Base-by-base conservation (phyloP, 2,797 vertebrate species). In the Falco rusticolus region DNA sequence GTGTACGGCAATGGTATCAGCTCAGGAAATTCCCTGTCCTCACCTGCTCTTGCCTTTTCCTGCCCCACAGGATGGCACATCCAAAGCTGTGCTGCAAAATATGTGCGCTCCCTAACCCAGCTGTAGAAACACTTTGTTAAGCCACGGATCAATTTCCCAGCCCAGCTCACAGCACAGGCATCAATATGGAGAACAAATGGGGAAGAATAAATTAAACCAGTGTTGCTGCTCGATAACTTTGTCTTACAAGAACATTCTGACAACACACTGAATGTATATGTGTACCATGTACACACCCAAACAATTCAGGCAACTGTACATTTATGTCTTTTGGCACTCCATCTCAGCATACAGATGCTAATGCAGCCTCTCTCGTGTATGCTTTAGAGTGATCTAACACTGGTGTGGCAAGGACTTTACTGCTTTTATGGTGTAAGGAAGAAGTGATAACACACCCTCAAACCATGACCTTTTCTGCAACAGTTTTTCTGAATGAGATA, bases 401-500 rank as follows among this genome's bases (percentile, higher is more conserved):
- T n/a, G 25, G 7, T n/a, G 26, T 54, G 50, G 26, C 43, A 94
- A 90, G 37, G 76, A 78, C 86, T 90, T 69, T 81, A 37, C 17
- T 0, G 1, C 16, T 90, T 86, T 78, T 48, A 31, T n/a, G 37
- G 81, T 26, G 17, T 22, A 47, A 65, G 37, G 65, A 93, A 78
- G 66, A 65, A 84, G 79, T 19, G 69, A 93, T 81, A 83, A 71
- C 64, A 70, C 68, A 66, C 19, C 16, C 68, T 64, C 26, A 83
- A 84, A 59, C 28, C 25, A 7, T 25, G 39, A 90, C 22, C 45
- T 94, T 78, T 72, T 47, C 70, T 70, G 37, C 22, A 90, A 45
- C 22, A 34, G 28, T 18, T 92, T 84, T 94, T 81, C 89, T 96
- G 85, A 97, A 96, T 79, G 85, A 93, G 47, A 66, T 34, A 76